Conservation (phyloP, 1,140 invertebrate genomes). For the Lepidurus apus region DNA sequence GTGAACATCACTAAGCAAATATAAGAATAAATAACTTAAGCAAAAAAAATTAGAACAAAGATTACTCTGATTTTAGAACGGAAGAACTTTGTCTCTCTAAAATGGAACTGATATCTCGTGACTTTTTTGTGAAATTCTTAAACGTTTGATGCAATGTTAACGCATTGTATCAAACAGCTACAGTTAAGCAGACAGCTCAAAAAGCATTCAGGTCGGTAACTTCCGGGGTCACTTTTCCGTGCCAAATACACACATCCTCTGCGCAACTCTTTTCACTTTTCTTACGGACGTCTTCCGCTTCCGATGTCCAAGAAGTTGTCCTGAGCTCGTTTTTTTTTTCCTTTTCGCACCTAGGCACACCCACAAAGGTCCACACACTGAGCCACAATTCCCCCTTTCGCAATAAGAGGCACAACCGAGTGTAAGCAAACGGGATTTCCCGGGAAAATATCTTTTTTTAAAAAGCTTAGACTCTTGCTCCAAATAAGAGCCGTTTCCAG, state of each 20-base stretch:
- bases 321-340: not conserved
- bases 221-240: constrained; percentile 1
- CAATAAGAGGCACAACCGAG: not conserved
- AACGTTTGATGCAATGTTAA: not conserved
- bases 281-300: constrained; percentile 18
- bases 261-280: not conserved
- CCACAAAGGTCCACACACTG: not conserved
- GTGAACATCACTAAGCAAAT: too few relatives aligned
- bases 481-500: too few relatives aligned
- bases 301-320: not conserved
- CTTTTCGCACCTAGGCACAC: constrained; percentile 13
- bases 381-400: not conserved
- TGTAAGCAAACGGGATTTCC: not conserved
- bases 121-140: not conserved
- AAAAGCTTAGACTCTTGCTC: not conserved
- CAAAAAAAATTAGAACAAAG: too few relatives aligned
- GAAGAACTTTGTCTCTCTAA: too few relatives aligned
- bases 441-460: not conserved
- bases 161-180: not conserved
- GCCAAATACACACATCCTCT: constrained; percentile 3
- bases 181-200: not conserved
- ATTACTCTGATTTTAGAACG: not conserved
- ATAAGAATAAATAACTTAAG: too few relatives aligned
- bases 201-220: too few relatives aligned
- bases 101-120: too few relatives aligned